phyloP scores from a whole-genome alignment of 2,113 vertebrate species.

The Trogon melanurus region DNA sequence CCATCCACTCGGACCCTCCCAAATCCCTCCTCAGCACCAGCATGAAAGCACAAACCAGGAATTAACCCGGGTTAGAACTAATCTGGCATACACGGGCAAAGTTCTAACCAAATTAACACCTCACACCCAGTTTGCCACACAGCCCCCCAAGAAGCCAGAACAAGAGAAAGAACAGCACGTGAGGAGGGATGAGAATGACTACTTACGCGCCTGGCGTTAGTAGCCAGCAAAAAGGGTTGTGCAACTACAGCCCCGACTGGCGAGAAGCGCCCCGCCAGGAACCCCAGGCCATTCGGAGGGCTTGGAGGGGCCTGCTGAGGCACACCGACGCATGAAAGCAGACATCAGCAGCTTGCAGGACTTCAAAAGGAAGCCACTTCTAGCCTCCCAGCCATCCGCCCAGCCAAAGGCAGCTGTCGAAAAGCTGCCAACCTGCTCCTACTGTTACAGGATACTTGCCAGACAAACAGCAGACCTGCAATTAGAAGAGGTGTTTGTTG shows the following conservation, averaged over 20 bases:
- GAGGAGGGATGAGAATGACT: not conserved
- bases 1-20: not conserved
- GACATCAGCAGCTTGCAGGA: conserved; percentile 46
- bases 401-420: not conserved
- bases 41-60: not conserved
- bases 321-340: not conserved
- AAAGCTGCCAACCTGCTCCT: conserved; percentile 42
- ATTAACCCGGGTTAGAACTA: not conserved
- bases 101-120: not conserved
- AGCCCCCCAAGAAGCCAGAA: not conserved
- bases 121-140: not conserved
- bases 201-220: not conserved
- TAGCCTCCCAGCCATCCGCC: not conserved
- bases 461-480: conserved; percentile 34
- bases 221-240: rapidly evolving
- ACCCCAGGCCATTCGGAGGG: not conserved
- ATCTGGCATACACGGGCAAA: not conserved
- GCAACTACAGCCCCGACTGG: not conserved
- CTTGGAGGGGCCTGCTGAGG: not conserved
- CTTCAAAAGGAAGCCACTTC: conserved; percentile 54
- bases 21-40: not conserved
- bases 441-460: conserved; percentile 42
- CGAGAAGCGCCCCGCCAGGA: not conserved
- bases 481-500: conserved; percentile 28
- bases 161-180: not conserved